Conservation (phyloP, 2,888 invertebrate genomes). For the Cantharis lateralis region DNA sequence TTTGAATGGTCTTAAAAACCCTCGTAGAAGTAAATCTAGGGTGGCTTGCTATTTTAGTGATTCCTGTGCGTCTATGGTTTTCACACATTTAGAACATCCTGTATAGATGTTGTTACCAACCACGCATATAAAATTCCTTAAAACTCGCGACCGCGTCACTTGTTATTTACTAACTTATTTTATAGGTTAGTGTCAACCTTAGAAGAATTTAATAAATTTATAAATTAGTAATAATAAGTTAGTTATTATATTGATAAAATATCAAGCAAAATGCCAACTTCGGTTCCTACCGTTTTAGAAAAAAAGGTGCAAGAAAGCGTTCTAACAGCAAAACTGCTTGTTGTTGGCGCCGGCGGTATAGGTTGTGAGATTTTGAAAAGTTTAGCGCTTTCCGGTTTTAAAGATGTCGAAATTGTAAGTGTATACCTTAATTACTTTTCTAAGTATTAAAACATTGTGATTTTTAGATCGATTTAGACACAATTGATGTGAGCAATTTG, state of each 20-base stretch:
- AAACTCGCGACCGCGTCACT: background rate
- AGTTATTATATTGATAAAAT: background rate
- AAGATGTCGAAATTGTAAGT: slow-evolving; percentile 90
- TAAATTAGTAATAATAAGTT: slow-evolving; percentile 3
- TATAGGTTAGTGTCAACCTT: background rate
- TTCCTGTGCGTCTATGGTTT: too few relatives aligned
- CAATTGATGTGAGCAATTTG: slow-evolving; percentile 98
- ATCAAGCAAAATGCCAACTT: slow-evolving; percentile 19
- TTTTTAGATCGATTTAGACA: slow-evolving; percentile 96
- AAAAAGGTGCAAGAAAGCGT: slow-evolving; percentile 69
- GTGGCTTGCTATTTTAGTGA: too few relatives aligned
- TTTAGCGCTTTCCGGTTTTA: slow-evolving; percentile 92
- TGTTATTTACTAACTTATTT: background rate
- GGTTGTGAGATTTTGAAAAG: slow-evolving; percentile 99
- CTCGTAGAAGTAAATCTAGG: too few relatives aligned
- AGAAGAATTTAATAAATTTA: background rate
- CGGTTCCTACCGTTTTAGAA: slow-evolving; percentile 69
- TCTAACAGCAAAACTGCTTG: slow-evolving; percentile 74
- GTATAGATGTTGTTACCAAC: background rate
- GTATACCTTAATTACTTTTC: background rate
- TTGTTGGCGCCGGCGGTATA: slow-evolving; percentile 98
- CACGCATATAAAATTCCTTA: background rate
- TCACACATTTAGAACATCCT: too few relatives aligned
- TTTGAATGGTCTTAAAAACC: too few relatives aligned
- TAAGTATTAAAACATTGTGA: slow-evolving; percentile 1